These are phyloP conservation scores for Lasiommata megera DNA, from an alignment of 2,888 invertebrate genomes.

Conservation along the genomic window DNA sequence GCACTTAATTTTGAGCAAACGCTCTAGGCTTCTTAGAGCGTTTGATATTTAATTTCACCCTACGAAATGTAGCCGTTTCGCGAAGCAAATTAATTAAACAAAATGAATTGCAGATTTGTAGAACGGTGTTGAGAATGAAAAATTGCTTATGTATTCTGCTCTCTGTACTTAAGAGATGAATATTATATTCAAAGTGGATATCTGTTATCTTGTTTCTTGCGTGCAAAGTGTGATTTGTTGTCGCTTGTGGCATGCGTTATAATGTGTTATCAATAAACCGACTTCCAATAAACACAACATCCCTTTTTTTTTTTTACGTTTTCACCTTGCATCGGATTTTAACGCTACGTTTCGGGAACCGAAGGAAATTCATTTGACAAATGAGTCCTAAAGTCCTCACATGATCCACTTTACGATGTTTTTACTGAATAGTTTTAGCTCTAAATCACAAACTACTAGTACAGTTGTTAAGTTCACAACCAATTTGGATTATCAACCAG, in stretches of 20 bases:
- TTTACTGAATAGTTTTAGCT: too few relatives aligned
- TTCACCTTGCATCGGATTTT: too few relatives aligned
- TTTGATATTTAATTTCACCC: slow-evolving; percentile 27
- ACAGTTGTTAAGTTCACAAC: too few relatives aligned
- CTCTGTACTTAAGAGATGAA: neutral
- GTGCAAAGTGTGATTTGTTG: neutral
- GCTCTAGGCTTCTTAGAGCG: slow-evolving; percentile 10
- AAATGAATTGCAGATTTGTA: slow-evolving; percentile 30
- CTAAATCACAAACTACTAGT: too few relatives aligned
- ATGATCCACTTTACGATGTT: too few relatives aligned
- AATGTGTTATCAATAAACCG: too few relatives aligned
- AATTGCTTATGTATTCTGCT: slow-evolving; percentile 17
- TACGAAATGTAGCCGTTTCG: slow-evolving; percentile 25
- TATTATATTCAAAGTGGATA: neutral
- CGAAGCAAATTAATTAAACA: slow-evolving; percentile 35
- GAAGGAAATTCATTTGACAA: too few relatives aligned
- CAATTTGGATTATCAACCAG: too few relatives aligned
- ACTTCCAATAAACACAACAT: too few relatives aligned
- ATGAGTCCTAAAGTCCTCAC: too few relatives aligned
- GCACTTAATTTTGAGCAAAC: slow-evolving; percentile 16
- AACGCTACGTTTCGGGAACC: too few relatives aligned
- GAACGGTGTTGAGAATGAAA: slow-evolving; percentile 27
- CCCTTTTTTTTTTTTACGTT: neutral
- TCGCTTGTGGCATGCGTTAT: neutral
- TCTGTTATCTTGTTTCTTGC: neutral